phyloP scores from a whole-genome alignment of 2,797 vertebrate genomes.

The Xenops minutus region DNA sequence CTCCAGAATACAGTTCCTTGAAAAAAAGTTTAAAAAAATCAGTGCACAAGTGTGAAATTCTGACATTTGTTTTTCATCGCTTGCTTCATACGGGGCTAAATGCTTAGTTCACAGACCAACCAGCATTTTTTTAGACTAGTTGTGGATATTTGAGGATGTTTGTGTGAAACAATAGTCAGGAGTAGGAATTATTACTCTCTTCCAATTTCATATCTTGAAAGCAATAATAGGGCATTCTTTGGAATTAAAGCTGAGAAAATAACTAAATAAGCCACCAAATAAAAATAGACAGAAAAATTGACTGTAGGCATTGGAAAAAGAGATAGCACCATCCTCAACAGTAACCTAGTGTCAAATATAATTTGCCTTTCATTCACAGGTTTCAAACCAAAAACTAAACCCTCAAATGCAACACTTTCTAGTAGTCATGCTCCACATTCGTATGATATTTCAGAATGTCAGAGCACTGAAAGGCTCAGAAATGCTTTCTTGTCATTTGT shows the following conservation, averaged over 20 bases:
- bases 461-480: background rate
- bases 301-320: background rate
- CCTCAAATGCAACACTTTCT: background rate
- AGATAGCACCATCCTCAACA: background rate
- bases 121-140: background rate
- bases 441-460: background rate
- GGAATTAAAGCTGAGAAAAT: background rate
- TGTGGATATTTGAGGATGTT: background rate
- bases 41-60: background rate
- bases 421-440: rapidly evolving
- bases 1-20: background rate
- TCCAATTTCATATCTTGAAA: background rate
- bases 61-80: background rate
- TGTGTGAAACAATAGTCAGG: background rate
- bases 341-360: background rate
- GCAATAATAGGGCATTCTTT: background rate
- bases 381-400: background rate
- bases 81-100: background rate
- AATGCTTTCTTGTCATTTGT: background rate
- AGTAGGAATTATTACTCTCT: background rate
- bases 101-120: background rate
- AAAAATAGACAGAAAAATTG: background rate
- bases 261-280: background rate
- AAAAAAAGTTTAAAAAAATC: background rate
- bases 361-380: background rate